A percentile compares a stretch with the other conserved stretches of the same genome.
Conservation (phyloP, 2,888 invertebrate genomes). For the Drosophila flavopinicola region DNA sequence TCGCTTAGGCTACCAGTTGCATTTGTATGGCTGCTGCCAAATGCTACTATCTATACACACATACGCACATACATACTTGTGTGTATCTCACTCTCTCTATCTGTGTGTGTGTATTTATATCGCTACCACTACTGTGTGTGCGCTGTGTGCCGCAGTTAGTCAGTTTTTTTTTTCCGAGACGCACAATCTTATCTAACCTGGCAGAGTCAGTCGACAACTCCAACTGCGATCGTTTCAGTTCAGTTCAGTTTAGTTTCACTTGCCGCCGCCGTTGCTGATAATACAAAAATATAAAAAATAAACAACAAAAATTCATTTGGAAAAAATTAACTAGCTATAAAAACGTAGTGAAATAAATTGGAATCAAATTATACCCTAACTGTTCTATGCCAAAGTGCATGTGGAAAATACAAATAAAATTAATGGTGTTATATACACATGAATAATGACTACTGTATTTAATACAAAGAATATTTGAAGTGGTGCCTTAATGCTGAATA, state of each 20-base stretch:
- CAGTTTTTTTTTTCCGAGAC: slow-evolving; percentile 76
- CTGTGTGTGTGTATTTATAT: slow-evolving; percentile 59
- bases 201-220: slow-evolving; percentile 56
- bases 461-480: background rate
- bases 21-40: slow-evolving; percentile 59
- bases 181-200: slow-evolving; percentile 79
- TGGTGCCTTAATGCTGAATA: too few species aligned
- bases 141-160: slow-evolving; percentile 65
- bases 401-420: background rate
- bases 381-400: background rate
- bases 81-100: slow-evolving; percentile 18
- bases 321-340: slow-evolving; percentile 29
- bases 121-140: slow-evolving; percentile 66
- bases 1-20: slow-evolving; percentile 55
- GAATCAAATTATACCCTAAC: slow-evolving; percentile 36
- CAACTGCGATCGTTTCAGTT: slow-evolving; percentile 54
- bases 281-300: slow-evolving; percentile 32
- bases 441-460: background rate
- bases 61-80: background rate
- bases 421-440: background rate
- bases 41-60: slow-evolving; percentile 24
- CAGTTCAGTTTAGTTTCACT: slow-evolving; percentile 70
- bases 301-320: slow-evolving; percentile 29
- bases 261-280: slow-evolving; percentile 69
- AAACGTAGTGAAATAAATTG: slow-evolving; percentile 2